These are phyloP conservation scores for Mycalesis mineus DNA, from an alignment of 2,888 invertebrate genomes.

Conservation along the genomic window DNA sequence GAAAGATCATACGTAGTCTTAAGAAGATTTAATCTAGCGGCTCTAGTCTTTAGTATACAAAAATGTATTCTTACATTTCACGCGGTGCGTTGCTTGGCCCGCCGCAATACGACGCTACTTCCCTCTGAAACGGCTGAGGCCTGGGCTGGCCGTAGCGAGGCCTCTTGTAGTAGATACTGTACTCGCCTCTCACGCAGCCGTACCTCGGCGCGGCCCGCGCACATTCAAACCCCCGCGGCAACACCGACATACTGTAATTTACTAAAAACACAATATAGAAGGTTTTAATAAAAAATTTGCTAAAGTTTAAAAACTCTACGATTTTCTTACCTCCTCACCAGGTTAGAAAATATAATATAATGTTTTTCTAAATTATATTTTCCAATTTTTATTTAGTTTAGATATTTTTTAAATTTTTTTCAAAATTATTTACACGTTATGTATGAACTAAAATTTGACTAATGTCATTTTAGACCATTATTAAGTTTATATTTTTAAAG, in stretches of 20 bases:
- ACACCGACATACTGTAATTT: slow-evolving; percentile 48
- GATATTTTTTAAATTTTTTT: slow-evolving; percentile 16
- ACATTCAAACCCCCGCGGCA: slow-evolving; percentile 59
- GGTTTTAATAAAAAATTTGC: no score
- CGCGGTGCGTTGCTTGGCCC: slow-evolving; percentile 57
- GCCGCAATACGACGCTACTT: slow-evolving; percentile 44
- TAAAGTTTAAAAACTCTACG: no score
- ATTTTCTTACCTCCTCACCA: not conserved
- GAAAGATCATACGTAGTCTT: no score
- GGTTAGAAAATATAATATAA: not conserved
- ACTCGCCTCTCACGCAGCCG: slow-evolving; percentile 57
- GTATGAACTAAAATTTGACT: slow-evolving; percentile 4
- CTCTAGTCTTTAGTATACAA: no score
- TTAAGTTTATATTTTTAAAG: not conserved
- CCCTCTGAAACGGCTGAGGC: slow-evolving; percentile 60
- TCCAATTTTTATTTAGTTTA: slow-evolving; percentile 29
- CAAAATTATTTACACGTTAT: not conserved
- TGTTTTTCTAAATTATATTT: slow-evolving; percentile 14
- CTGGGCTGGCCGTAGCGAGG: slow-evolving; percentile 66
- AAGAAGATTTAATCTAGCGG: no score
- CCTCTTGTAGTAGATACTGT: slow-evolving; percentile 62
- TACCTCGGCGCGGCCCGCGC: slow-evolving; percentile 48
- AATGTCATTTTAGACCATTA: not conserved
- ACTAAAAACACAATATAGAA: no score
- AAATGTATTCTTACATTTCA: slow-evolving; percentile 41